Evolutionary conservation across 2,888 invertebrate genomes (phyloP).

Genomic region (Eupeodes luniger): DNA sequence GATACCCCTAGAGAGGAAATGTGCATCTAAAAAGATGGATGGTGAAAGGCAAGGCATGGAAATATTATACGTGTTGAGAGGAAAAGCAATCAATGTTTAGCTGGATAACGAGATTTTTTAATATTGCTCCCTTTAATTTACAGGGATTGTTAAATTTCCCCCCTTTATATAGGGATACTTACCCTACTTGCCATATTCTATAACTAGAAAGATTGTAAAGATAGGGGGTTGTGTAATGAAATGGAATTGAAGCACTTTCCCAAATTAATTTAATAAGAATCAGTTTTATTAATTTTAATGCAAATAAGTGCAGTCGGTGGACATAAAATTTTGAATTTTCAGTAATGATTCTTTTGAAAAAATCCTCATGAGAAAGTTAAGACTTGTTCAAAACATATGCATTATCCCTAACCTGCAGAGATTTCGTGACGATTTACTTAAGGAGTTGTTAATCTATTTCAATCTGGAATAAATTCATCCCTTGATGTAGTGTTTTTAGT

Average conservation of each 20-base stretch:
- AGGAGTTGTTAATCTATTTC: too few species aligned
- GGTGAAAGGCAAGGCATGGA: conserved; percentile 13
- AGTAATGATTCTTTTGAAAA: too few species aligned
- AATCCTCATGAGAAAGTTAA: too few species aligned
- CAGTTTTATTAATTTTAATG: background rate
- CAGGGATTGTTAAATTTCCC: background rate
- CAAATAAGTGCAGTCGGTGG: background rate
- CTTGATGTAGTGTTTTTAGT: too few species aligned
- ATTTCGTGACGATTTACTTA: too few species aligned
- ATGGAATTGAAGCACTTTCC: conserved; percentile 10
- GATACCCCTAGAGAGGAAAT: conserved; percentile 61
- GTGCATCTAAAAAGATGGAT: conserved; percentile 41
- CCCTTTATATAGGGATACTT: background rate
- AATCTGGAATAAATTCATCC: too few species aligned
- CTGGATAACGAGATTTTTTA: conserved; percentile 39
- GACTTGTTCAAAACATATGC: too few species aligned
- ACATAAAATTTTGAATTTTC: background rate
- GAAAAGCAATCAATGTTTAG: conserved; percentile 62
- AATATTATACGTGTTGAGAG: conserved; percentile 44
- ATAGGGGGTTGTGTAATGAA: conserved; percentile 1
- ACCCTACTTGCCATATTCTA: too few species aligned
- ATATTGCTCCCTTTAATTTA: conserved; percentile 30
- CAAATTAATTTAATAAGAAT: conserved; percentile 4
- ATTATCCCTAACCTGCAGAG: too few species aligned
- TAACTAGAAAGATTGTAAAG: too few species aligned